Base-by-base conservation (phyloP, 2,888 invertebrate genomes). In the Agriopis leucophaearia region DNA sequence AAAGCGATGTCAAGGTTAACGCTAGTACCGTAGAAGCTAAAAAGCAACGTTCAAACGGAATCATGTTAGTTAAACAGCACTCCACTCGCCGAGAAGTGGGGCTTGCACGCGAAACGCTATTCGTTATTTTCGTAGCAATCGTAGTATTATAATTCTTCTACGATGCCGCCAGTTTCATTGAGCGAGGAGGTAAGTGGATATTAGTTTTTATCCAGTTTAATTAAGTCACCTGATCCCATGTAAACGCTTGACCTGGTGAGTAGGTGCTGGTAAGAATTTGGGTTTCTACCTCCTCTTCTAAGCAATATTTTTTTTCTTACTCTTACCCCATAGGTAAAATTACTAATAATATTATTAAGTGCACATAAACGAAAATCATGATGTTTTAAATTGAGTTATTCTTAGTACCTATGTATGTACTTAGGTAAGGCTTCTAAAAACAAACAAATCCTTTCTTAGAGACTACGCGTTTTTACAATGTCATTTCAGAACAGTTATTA, bases 101-200 rank as follows among this genome's bases (percentile, higher is more conserved):
- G 65, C 74, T 71, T 57, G 60, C 35, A 64, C 54, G 61, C 51
- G 57, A 54, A 42, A 59, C 47, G 71, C 60, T 60, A 38, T 67
- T 67, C 63, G 63, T 27, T 61, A 73, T 40, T 62, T 69, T 47
- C 64, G 54, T 60, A 70, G 35, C 51, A 27, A 57, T 36, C 56
- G 56, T 59, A 59, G n/a, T 16, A 4, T 52, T 42, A 38, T 59
- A 50, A 60, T 54, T 64, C 40, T 57, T 78, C 67, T 64, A 93
- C 77, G 70, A 94, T 94, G 94, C 94, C 94, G 73, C 94, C 94
- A 61, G 86, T 94, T 71, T 89, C 94, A 38, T 82, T 93, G 71
- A 87, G 88, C n/a, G 85, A 89, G 50, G 91, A 92, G 86, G 94
- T 94, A 81, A 84, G 78, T 94, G 81, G 83, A 78, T 15, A 12